A percentile compares a stretch with the other conserved stretches of the same genome.
Conservation (phyloP, 2,888 invertebrate genomes). For the Aphidius colemani region DNA sequence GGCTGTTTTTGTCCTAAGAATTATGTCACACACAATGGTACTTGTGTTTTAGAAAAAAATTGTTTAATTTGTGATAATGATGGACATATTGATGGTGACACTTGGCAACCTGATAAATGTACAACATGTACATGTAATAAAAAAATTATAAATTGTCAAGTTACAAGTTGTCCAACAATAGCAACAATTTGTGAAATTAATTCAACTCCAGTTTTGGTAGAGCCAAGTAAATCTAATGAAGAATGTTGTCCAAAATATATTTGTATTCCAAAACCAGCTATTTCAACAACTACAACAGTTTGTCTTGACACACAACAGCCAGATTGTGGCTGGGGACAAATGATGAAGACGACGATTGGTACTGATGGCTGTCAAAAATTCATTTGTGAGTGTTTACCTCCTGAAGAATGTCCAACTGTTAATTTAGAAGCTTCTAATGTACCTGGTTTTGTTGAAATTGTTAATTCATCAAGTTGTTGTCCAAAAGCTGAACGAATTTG, state of each 20-base stretch:
- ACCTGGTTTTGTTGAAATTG: constrained; percentile 67
- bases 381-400: constrained; percentile 78
- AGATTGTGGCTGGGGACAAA: constrained; percentile 74
- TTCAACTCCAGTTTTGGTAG: constrained; percentile 61
- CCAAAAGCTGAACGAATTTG: constrained; percentile 68
- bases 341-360: constrained; percentile 69
- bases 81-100: constrained; percentile 71
- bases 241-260: constrained; percentile 75
- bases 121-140: constrained; percentile 73
- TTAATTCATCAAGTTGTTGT: constrained; percentile 75
- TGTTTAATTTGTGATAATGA: constrained; percentile 78
- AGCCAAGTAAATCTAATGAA: constrained; percentile 61
- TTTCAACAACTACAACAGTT: constrained; percentile 55
- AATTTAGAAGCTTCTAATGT: constrained; percentile 58
- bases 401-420: constrained; percentile 66
- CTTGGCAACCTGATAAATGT: constrained; percentile 74
- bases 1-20: constrained; percentile 86
- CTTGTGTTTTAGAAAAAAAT: constrained; percentile 71
- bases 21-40: constrained; percentile 71
- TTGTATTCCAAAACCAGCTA: constrained; percentile 64
- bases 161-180: constrained; percentile 64
- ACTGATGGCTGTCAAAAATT: constrained; percentile 73
- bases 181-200: constrained; percentile 69
- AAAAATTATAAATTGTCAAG: constrained; percentile 67
- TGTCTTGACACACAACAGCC: constrained; percentile 74